Conservation (phyloP, 1,140 invertebrate genomes). For the Scylla paramamosain region DNA sequence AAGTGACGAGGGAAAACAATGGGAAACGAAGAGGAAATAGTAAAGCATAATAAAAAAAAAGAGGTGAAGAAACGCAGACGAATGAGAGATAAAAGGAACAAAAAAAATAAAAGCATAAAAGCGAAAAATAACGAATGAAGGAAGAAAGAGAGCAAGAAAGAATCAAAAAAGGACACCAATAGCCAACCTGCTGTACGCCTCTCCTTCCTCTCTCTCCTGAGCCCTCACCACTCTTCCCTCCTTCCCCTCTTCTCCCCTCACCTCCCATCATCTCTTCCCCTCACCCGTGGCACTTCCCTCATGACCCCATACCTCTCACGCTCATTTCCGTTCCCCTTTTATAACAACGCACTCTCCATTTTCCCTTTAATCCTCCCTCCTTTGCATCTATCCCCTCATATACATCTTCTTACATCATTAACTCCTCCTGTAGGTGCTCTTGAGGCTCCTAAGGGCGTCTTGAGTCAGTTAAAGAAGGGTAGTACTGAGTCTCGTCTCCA, state of each 20-base stretch:
- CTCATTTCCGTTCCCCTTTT: conserved; percentile 21
- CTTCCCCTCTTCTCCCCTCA: background rate
- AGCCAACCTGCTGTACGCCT: too few relatives aligned
- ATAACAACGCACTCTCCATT: background rate
- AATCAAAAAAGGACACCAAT: too few relatives aligned
- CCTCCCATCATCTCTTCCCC: conserved; percentile 21
- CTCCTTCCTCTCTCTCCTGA: background rate
- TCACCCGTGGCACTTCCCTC: background rate
- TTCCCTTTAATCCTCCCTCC: background rate
- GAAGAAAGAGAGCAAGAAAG: too few relatives aligned
- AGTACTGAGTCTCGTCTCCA: background rate
- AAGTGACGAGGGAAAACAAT: too few relatives aligned
- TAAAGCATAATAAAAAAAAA: too few relatives aligned
- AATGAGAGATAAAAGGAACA: too few relatives aligned
- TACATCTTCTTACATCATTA: background rate
- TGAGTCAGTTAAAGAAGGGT: background rate
- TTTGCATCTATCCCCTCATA: background rate
- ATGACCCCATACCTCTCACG: conserved; percentile 3
- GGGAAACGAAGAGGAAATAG: too few relatives aligned
- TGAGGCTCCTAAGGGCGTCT: background rate
- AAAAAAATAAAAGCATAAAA: too few relatives aligned
- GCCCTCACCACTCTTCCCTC: background rate
- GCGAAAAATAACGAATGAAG: too few relatives aligned
- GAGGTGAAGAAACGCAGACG: too few relatives aligned
- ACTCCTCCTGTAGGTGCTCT: too few relatives aligned